A percentile compares a stretch with the other conserved stretches of the same genome.
phyloP scores from a whole-genome alignment of 2,888 invertebrate genomes.

The Uropetala carovei region DNA sequence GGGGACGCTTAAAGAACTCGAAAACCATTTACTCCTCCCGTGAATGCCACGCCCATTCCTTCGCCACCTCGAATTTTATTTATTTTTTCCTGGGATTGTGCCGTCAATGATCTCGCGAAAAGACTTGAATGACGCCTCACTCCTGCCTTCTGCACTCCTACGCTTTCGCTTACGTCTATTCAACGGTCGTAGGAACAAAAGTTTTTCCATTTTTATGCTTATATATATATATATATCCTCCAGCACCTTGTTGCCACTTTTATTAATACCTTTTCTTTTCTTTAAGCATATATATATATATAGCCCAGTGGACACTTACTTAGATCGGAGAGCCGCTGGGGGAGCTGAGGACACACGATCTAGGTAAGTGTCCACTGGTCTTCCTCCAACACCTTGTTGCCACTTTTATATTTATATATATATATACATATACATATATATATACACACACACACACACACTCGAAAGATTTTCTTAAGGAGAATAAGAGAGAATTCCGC shows the following conservation, averaged over 20 bases:
- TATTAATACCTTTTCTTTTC: too few relatives aligned
- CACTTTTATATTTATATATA: too few relatives aligned
- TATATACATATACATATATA: too few relatives aligned
- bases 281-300: too few relatives aligned
- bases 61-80: neutral
- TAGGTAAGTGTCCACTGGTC: too few relatives aligned
- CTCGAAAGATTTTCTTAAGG: neutral
- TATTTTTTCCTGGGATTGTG: neutral
- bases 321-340: too few relatives aligned
- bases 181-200: neutral
- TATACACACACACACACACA: neutral
- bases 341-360: too few relatives aligned
- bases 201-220: too few relatives aligned
- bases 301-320: too few relatives aligned
- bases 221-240: too few relatives aligned
- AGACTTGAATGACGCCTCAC: neutral
- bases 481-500: neutral
- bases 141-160: neutral
- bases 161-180: neutral
- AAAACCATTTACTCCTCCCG: neutral
- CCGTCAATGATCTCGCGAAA: neutral
- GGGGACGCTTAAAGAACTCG: conserved; percentile 15
- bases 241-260: too few relatives aligned
- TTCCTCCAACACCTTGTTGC: too few relatives aligned
- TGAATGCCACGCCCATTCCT: neutral